Percentiles rank a stretch among this genome's conserved stretches.
Conservation (phyloP, 2,888 invertebrate species). For the Halocaridina rubra region DNA sequence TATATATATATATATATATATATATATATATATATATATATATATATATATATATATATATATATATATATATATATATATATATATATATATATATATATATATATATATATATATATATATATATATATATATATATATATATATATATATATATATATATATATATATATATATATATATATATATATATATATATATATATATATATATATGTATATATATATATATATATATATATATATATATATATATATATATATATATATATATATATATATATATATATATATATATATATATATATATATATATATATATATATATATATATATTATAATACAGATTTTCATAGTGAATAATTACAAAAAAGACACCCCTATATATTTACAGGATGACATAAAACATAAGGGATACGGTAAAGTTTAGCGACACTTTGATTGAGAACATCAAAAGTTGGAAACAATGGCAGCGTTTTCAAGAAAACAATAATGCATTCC, state of each 20-base stretch:
- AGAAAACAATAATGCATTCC: too few species aligned
- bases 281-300: constrained; percentile 15
- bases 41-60: neutral
- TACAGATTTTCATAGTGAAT: too few species aligned
- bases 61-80: neutral
- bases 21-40: neutral
- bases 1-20: neutral
- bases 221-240: constrained; percentile 19
- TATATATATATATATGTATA: constrained; percentile 25
- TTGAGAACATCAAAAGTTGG: too few species aligned
- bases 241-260: neutral
- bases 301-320: constrained; percentile 2
- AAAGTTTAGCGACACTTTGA: too few species aligned
- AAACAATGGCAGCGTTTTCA: too few species aligned
- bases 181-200: constrained; percentile 32
- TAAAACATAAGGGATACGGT: too few species aligned
- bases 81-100: neutral
- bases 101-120: constrained; percentile 1
- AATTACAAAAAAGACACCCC: neutral
- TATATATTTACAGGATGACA: too few species aligned
- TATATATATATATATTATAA: neutral
- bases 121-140: constrained; percentile 27
- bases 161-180: constrained; percentile 27
- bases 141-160: constrained; percentile 31
- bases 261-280: constrained; percentile 14